Percentiles rank a stretch among this genome's conserved stretches.
These are phyloP conservation scores for Intellagama lesueurii DNA, from an alignment of 2,797 vertebrate species.

Conservation along the genomic window DNA sequence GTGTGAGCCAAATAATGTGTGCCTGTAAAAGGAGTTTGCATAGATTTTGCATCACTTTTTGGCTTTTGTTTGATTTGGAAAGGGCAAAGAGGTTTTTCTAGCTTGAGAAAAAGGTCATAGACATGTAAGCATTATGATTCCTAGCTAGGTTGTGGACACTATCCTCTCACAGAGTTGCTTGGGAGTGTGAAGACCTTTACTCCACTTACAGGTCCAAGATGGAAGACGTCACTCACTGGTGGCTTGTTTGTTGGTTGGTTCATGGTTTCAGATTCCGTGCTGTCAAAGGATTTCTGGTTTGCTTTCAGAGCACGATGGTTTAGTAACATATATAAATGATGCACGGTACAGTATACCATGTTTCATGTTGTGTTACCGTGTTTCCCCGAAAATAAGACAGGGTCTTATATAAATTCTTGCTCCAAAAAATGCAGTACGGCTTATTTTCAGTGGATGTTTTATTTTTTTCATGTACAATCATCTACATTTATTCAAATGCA, in stretches of 20 bases:
- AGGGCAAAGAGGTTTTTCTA: conserved; percentile 38
- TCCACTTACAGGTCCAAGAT: background rate
- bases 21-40: background rate
- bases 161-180: conserved; percentile 6
- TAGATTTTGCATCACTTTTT: background rate
- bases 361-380: background rate
- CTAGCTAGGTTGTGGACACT: accelerated
- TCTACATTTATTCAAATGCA: no score
- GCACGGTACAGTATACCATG: background rate
- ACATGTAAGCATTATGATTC: conserved; percentile 14
- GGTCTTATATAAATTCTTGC: no score
- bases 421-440: no score
- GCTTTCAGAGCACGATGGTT: background rate
- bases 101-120: conserved; percentile 41
- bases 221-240: conserved; percentile 33
- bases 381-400: no score
- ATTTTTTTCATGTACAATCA: no score
- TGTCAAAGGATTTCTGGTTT: conserved; percentile 46
- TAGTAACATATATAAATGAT: background rate
- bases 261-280: background rate
- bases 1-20: background rate
- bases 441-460: no score
- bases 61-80: background rate
- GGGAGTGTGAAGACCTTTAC: background rate
- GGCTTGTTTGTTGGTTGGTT: conserved; percentile 30